Evolutionary conservation across 2,888 invertebrate species (phyloP).

Genomic region (Notodonta ziczac): DNA sequence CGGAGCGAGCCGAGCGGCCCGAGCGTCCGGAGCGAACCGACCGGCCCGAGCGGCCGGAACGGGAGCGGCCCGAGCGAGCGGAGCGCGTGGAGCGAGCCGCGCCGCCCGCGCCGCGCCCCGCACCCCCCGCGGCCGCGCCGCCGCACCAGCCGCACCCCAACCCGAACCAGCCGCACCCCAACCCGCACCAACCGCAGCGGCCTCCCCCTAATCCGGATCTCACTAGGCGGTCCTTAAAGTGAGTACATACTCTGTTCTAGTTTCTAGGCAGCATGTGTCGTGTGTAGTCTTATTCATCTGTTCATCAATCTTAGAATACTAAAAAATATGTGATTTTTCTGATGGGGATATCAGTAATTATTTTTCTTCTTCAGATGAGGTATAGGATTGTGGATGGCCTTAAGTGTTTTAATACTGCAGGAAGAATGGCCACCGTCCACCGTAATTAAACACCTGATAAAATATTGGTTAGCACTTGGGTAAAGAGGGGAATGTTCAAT

Average conservation of each 20-base stretch:
- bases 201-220: conserved; percentile 87
- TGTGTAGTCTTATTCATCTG: too few species aligned
- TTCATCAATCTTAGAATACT: too few species aligned
- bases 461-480: too few species aligned
- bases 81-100: conserved; percentile 50
- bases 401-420: too few species aligned
- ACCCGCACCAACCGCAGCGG: conserved; percentile 75
- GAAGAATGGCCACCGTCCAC: too few species aligned
- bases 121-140: conserved; percentile 45
- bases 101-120: conserved; percentile 39
- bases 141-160: conserved; percentile 42
- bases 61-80: conserved; percentile 54
- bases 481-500: too few species aligned
- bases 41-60: conserved; percentile 47
- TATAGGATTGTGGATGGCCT: too few species aligned
- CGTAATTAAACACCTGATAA: too few species aligned
- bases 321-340: neutral
- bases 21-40: conserved; percentile 59
- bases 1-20: conserved; percentile 57
- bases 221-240: conserved; percentile 90
- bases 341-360: neutral
- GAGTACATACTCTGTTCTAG: conserved; percentile 46
- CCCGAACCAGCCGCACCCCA: conserved; percentile 57
- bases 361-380: too few species aligned
- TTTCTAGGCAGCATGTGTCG: neutral